phyloP scores from a whole-genome alignment of 2,888 invertebrate species.

The Branchipolynoe longqiensis region DNA sequence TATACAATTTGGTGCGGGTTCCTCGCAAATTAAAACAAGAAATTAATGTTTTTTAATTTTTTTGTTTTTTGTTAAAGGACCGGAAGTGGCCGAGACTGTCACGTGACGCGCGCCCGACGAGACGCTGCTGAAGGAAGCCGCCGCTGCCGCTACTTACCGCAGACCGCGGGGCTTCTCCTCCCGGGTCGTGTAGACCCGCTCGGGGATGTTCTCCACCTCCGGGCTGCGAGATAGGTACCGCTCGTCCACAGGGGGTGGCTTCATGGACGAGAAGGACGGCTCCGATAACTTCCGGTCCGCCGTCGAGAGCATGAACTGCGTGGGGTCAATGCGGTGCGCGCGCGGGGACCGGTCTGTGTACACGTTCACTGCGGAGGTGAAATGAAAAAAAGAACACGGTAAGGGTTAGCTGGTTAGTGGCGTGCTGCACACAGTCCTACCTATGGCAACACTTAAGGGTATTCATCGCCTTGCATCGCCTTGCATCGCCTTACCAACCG shows the following conservation, averaged over 20 bases:
- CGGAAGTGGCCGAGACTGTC: no score
- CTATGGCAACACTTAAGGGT: no score
- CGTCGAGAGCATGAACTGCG: conserved; percentile 68
- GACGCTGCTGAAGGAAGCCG: no score
- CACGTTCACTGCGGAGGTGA: conserved; percentile 32
- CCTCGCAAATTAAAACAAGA: no score
- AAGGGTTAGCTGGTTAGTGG: neutral
- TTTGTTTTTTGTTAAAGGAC: no score
- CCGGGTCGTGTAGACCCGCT: conserved; percentile 68
- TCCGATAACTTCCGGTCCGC: conserved; percentile 66
- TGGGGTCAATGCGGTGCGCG: conserved; percentile 64
- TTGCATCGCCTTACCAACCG: no score
- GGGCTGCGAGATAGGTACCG: conserved; percentile 69
- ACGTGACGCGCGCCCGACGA: no score
- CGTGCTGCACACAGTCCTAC: no score
- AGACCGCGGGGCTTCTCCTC: conserved; percentile 35
- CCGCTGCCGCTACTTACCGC: conserved; percentile 22
- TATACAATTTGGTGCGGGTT: no score
- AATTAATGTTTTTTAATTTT: no score
- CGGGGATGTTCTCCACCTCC: conserved; percentile 81
- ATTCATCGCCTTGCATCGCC: no score
- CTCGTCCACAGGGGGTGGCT: conserved; percentile 30
- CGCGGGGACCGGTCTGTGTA: conserved; percentile 59
- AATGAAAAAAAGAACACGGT: no score
- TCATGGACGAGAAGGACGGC: conserved; percentile 61